phyloP scores from a whole-genome alignment of 2,888 invertebrate species.

The Polyommatus iphigenia region DNA sequence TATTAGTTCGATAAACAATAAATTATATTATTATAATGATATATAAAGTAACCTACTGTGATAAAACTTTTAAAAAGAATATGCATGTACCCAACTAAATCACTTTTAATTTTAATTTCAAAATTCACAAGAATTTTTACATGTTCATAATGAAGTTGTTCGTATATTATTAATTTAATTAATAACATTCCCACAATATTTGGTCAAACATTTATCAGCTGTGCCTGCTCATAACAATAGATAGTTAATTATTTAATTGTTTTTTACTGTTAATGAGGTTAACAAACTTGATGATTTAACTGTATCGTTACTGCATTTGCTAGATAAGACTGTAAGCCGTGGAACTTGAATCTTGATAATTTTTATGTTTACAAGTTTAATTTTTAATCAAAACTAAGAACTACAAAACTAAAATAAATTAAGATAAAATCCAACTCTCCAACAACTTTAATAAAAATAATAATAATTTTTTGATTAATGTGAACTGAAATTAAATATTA shows the following conservation, averaged over 20 bases:
- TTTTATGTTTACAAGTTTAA: background rate
- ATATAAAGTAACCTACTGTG: background rate
- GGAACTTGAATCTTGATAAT: background rate
- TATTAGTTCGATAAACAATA: background rate
- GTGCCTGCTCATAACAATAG: background rate
- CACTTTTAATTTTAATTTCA: background rate
- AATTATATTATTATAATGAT: background rate
- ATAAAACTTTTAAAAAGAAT: background rate
- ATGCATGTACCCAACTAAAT: background rate
- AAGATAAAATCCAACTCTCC: too few relatives aligned
- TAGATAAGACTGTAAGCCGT: background rate
- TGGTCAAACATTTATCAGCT: background rate
- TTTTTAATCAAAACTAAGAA: too few relatives aligned
- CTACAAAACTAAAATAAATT: too few relatives aligned
- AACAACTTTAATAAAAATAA: too few relatives aligned
- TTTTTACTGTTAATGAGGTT: slow-evolving; percentile 15
- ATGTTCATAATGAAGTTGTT: background rate
- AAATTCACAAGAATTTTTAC: background rate
- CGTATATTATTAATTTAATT: background rate
- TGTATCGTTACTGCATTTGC: background rate
- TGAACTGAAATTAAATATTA: too few relatives aligned
- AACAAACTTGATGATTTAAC: slow-evolving; percentile 12
- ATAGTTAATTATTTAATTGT: background rate
- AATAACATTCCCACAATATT: slow-evolving; percentile 19
- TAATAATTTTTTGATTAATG: too few relatives aligned